Conservation (phyloP, 2,797 vertebrate genomes). For the Corythornis leucogaster region DNA sequence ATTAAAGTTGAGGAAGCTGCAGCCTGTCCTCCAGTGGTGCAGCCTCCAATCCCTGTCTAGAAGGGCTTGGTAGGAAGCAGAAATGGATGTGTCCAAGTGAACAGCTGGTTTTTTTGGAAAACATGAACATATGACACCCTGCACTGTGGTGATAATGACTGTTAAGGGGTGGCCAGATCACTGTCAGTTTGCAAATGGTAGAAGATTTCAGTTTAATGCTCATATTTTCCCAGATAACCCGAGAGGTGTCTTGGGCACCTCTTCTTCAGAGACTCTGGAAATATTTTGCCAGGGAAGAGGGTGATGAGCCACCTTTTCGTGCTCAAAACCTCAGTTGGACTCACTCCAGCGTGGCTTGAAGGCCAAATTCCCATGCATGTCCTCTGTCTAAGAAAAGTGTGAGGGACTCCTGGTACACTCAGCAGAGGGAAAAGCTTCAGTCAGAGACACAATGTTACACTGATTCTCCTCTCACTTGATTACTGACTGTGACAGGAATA, state of each 20-base stretch:
- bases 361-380: not conserved
- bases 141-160: not conserved
- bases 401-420: not conserved
- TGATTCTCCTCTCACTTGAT: not conserved
- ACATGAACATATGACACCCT: accelerated
- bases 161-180: not conserved
- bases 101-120: not conserved
- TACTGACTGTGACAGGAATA: not conserved
- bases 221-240: not conserved
- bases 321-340: not conserved
- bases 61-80: not conserved
- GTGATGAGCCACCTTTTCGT: not conserved
- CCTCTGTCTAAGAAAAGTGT: accelerated
- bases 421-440: not conserved
- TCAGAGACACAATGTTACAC: not conserved
- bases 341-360: not conserved
- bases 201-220: not conserved
- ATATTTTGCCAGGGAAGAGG: not conserved
- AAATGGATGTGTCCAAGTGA: not conserved
- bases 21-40: not conserved
- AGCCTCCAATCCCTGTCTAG: not conserved
- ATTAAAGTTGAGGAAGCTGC: not conserved
- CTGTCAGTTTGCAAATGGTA: not conserved
- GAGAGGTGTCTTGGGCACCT: not conserved
- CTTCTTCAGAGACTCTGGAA: not conserved